Evolutionary conservation across 2,113 vertebrate genomes (phyloP), one percentile per base, ranked within the genome.

Genomic region (Synodontis membranacea): DNA sequence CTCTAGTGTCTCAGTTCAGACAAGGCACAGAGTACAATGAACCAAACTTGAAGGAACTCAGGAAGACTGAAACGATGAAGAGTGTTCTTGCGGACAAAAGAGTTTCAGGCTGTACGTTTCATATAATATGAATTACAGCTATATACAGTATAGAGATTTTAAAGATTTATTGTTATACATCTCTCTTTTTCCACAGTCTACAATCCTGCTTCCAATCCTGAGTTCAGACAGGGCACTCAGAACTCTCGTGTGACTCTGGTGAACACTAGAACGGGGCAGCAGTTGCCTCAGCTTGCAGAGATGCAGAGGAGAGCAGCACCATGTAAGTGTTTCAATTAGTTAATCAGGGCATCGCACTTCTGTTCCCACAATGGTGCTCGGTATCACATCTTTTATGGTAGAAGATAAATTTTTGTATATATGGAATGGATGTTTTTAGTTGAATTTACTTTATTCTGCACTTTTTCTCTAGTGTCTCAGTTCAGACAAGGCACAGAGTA

Each of bases 191-290:
- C 64, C 52, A 62, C 60, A 21, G 39, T 46, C 37, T 90, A 90
- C 56, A 87, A 83, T 58, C 87, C 87, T 52, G 54, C 48, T 28
- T 17, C 42, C 5, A 34, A 86, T 54, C 25, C 84, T 58, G 87
- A 87, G 56, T 91, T 91, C 46, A 93, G 87, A 72, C 92, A 92
- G 87, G 94, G 92, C 84, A 93, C 91, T 0, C 86, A 94, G 81
- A 88, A 92, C 86, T 90, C 89, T 21, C 70, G 66, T 0, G 68
- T 82, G 19, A 87, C 37, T 44, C 75, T 90, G 64, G 87, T 92
- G 84, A 62, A 92, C 60, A 37, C 31, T 19, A 62, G 9, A 42
- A 91, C 87, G 3, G 90, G 90, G 7, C 66, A 37, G 42, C 10
- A 28, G 25, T 14, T 88, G 23, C 11, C 74, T 1, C 19, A 37